phyloP scores from a whole-genome alignment of 2,113 vertebrate species.

The Corvus hawaiiensis region DNA sequence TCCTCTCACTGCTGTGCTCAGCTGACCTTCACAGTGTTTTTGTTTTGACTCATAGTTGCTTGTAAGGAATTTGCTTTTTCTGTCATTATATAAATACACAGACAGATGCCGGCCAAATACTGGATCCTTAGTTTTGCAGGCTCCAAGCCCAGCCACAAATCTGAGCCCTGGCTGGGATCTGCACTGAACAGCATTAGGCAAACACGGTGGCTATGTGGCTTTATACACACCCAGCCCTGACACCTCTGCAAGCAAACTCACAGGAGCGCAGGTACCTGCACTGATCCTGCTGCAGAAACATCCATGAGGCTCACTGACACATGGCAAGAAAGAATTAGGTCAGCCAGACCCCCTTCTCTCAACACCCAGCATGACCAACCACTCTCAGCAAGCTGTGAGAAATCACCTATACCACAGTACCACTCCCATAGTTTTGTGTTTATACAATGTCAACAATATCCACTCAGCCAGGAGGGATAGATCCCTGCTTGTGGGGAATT shows the following conservation, averaged over 20 bases:
- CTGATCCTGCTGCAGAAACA: background rate
- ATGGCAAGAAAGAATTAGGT: background rate
- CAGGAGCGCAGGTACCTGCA: background rate
- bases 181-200: background rate
- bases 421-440: background rate
- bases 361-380: background rate
- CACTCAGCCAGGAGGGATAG: background rate
- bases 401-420: background rate
- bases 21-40: slow-evolving; percentile 43
- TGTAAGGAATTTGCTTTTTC: slow-evolving; percentile 40
- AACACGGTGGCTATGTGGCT: background rate
- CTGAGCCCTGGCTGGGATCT: background rate
- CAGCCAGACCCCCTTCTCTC: background rate
- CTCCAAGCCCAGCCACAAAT: slow-evolving; percentile 18
- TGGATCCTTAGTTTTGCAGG: background rate
- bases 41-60: slow-evolving; percentile 61
- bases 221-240: background rate
- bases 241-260: fast-evolving
- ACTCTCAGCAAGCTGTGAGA: background rate
- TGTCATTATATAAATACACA: slow-evolving; percentile 26
- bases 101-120: background rate
- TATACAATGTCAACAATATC: background rate
- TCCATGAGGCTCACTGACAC: background rate
- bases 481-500: background rate
- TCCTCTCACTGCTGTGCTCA: slow-evolving; percentile 19